Base-by-base conservation (phyloP, 2,888 invertebrate genomes). In the Pantelozetes paolii region DNA sequence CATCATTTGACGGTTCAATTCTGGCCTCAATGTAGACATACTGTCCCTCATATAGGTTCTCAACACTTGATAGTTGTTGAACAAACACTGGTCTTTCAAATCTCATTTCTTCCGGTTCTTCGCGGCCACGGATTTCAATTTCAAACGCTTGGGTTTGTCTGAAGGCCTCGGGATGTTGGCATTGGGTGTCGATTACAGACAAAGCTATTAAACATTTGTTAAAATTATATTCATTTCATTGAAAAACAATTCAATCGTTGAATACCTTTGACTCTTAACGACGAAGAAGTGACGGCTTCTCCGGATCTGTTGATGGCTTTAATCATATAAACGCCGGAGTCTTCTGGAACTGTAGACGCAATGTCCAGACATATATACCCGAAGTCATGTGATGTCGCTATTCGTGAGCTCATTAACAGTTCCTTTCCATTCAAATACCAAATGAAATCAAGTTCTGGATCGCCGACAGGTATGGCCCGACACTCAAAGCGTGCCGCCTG, bases 401-500 rank as follows among this genome's bases (percentile, higher is more conserved):
- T 97, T 80, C 96, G 88, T 82, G 95, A 94, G 70, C 96, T 96
- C 59, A 91, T 80, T 77, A 80, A 80, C 85, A 85, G 81, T 1
- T 90, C 85, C 82, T 94, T 90, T 36, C 91, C 94, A 82, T 99
- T 94, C 82, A 92, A 94, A 87, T 93, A 94, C 94, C 94, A 96
- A 85, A 94, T 94, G 72, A 95, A 91, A 32, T 89, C 88, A 93
- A 95, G 93, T 30, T 90, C 91, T 82, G 94, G 92, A 81, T 94
- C 94, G 18, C 94, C 93, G 67, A 92, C 90, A 18, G 99, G 99
- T 71, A 93, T 90, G 8, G 99, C 86, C 71, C 92, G 93, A 50
- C 97, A 97, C 85, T 99, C 98, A 83, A 96, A 97, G 83, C 98
- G 97, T 78, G 96, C 96, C 78, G 95, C 90, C 83, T 98, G 94